A percentile compares a stretch with the other conserved stretches of the same genome.
Evolutionary conservation across 2,888 invertebrate genomes (phyloP).

Genomic region (Ormyrus labotus): DNA sequence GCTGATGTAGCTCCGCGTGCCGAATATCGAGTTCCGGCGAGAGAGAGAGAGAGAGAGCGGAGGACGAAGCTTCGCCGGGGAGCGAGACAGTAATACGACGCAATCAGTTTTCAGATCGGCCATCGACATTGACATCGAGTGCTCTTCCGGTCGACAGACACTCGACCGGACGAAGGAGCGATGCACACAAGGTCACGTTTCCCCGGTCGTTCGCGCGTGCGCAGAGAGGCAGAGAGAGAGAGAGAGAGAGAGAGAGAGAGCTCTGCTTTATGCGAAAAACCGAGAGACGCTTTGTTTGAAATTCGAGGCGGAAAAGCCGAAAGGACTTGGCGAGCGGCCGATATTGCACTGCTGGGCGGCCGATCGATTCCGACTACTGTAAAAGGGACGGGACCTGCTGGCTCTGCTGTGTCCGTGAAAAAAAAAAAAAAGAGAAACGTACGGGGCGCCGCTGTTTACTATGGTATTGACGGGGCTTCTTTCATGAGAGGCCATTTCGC

Average conservation of each 20-base stretch:
- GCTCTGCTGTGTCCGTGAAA: no score
- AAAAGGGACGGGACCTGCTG: no score
- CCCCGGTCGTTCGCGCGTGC: not conserved
- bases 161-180: constrained; percentile 41
- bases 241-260: not conserved
- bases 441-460: constrained; percentile 16
- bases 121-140: constrained; percentile 57
- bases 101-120: constrained; percentile 54
- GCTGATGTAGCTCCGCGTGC: constrained; percentile 42
- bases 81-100: constrained; percentile 24
- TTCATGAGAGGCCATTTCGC: constrained; percentile 26
- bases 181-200: constrained; percentile 54
- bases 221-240: not conserved
- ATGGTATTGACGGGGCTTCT: constrained; percentile 33
- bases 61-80: not conserved
- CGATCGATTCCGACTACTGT: no score
- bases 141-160: constrained; percentile 47
- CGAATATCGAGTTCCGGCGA: constrained; percentile 46
- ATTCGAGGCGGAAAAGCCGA: constrained; percentile 40
- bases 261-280: no score
- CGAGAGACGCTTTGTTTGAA: constrained; percentile 36
- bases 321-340: constrained; percentile 48
- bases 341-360: constrained; percentile 18
- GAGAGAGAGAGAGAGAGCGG: constrained; percentile 6
- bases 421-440: not conserved